Percentiles rank a stretch among this genome's conserved stretches.
Conservation (phyloP, 1,140 invertebrate genomes). For the Papilio dardanus region DNA sequence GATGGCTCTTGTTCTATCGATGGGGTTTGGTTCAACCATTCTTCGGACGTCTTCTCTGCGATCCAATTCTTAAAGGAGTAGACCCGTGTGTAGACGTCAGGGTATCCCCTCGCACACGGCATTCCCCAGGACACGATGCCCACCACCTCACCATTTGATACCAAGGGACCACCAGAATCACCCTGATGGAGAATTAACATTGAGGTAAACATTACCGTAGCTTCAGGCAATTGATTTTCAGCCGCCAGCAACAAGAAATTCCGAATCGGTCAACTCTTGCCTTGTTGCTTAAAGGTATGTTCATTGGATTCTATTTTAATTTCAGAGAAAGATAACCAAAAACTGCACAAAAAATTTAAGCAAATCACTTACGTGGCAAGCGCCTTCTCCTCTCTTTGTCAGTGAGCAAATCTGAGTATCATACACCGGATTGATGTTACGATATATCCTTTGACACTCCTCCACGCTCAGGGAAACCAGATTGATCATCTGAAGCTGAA, state of each 20-base stretch:
- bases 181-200: slow-evolving; percentile 47
- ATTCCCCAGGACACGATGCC: slow-evolving; percentile 84
- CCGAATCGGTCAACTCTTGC: too few species aligned
- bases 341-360: background rate
- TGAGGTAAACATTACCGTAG: too few species aligned
- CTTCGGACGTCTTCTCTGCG: slow-evolving; percentile 12
- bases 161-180: slow-evolving; percentile 78
- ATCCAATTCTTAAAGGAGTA: slow-evolving; percentile 75
- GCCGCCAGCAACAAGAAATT: too few species aligned
- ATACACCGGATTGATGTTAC: slow-evolving; percentile 57
- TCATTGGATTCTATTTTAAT: slow-evolving; percentile 35
- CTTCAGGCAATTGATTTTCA: too few species aligned
- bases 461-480: slow-evolving; percentile 68
- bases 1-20: background rate
- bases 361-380: slow-evolving; percentile 81
- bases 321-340: slow-evolving; percentile 38
- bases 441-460: slow-evolving; percentile 59
- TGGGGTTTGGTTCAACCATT: background rate
- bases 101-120: slow-evolving; percentile 83
- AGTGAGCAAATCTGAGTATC: slow-evolving; percentile 84
- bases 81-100: slow-evolving; percentile 86
- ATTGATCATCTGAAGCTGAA: slow-evolving; percentile 76
- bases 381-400: slow-evolving; percentile 74
- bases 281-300: too few species aligned
- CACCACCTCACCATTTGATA: slow-evolving; percentile 65